Evolutionary conservation across 2,797 vertebrate species (phyloP).

Genomic region (Diplodus sargus): DNA sequence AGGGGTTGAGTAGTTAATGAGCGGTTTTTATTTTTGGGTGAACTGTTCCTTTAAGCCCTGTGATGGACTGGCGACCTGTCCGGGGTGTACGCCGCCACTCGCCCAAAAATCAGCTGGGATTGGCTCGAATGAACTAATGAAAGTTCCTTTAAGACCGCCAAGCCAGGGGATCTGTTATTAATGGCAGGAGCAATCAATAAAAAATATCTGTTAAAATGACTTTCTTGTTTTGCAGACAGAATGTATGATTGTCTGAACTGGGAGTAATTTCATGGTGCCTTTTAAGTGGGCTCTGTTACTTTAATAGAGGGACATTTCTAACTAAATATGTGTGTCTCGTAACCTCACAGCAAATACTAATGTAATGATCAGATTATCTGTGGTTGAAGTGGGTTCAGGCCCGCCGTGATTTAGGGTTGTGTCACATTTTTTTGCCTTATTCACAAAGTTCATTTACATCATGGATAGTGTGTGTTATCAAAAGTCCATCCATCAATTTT

Average conservation of each 20-base stretch:
- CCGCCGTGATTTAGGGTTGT: background rate
- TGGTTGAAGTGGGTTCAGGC: background rate
- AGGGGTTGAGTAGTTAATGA: too few species aligned
- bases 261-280: background rate
- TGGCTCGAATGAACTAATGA: too few species aligned
- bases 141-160: too few species aligned
- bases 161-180: background rate
- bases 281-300: background rate
- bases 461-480: background rate
- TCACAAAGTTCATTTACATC: background rate
- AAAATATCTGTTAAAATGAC: background rate
- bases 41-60: too few species aligned
- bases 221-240: background rate
- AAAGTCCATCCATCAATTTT: background rate
- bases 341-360: background rate
- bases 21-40: too few species aligned
- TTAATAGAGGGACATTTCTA: background rate
- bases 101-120: too few species aligned
- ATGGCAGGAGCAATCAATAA: background rate
- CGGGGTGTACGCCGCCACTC: too few species aligned
- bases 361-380: background rate
- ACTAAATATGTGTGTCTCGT: background rate
- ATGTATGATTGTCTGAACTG: background rate
- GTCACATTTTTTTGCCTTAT: background rate
- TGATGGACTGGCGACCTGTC: too few species aligned